Base-by-base conservation (phyloP, 1,140 invertebrate genomes). In the Lordiphosa mommai region DNA sequence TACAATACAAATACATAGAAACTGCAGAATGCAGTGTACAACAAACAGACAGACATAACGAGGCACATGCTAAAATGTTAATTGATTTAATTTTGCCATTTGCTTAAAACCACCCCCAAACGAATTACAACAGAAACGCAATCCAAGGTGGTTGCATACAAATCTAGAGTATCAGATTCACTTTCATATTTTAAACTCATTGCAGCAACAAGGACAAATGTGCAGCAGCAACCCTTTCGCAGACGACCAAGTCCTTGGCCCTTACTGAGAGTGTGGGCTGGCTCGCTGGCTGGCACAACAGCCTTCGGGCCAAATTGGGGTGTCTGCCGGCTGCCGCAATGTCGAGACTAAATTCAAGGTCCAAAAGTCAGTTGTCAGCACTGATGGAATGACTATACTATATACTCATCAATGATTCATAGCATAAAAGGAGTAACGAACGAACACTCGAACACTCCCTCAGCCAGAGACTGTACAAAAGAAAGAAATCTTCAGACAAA, bases 401-500 rank as follows among this genome's bases (percentile, higher is more conserved):
- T 20, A 29, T 29, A 66, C 52, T 67, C 63, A 67, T 67, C 63
- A 67, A 64, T 67, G 63, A 67, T 67, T 67, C 63, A 66, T 38
- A 66, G 30, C 61, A n/a, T n/a, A n/a, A n/a, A 67, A 58, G 63
- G 61, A 37, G 12, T 13, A 14, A 37, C 12, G 14, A 37, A 37
- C 12, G 5, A 37, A 43, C 40, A 43, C 16, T 29, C 20, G n/a
- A n/a, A n/a, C n/a, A n/a, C n/a, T n/a, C 6, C 40, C 10, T 12
- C 40, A 12, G n/a, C 9, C 16, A 10, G 16, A 5, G 36, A 38
- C 6, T 38, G 16, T 17, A 43, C 40, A 43, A 6, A 27, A 27
- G 23, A 27, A 43, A 43, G 40, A 43, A 43, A 43, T 43, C 40
- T 43, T 29, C 40, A 43, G 40, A 43, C 40, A 29, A 13, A 43